phyloP scores from a whole-genome alignment of 2,888 invertebrate genomes.

The Helobdella robusta region DNA sequence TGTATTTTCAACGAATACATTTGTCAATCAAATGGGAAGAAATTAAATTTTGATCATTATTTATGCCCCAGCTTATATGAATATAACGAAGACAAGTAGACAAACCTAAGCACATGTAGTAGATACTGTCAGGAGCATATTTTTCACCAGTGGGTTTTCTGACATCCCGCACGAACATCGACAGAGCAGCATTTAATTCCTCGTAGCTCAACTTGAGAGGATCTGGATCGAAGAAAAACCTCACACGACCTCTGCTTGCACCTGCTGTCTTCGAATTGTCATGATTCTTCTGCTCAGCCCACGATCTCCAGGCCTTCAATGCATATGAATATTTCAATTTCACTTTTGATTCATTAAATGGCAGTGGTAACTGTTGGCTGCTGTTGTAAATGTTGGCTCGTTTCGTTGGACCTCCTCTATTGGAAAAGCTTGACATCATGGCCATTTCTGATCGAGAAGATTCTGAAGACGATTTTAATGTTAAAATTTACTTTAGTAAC shows the following conservation, averaged over 20 bases:
- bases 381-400: background rate
- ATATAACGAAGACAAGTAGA: background rate
- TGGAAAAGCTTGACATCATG: background rate
- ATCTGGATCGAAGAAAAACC: conserved; percentile 22
- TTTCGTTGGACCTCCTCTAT: background rate
- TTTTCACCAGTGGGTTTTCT: conserved; percentile 22
- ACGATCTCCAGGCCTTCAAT: conserved; percentile 24
- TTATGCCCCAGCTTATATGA: background rate
- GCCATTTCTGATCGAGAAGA: conserved; percentile 9
- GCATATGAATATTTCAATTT: conserved; percentile 27
- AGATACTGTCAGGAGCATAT: conserved; percentile 25
- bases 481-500: no score
- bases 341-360: conserved; percentile 16
- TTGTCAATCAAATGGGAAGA: background rate
- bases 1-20: background rate
- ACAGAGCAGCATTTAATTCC: conserved; percentile 14
- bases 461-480: no score
- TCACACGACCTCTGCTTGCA: background rate
- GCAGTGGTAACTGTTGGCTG: conserved; percentile 18
- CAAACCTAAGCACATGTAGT: conserved; percentile 24
- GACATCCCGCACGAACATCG: conserved; percentile 23
- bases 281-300: conserved; percentile 20
- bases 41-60: background rate
- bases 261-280: conserved; percentile 11
- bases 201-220: conserved; percentile 14